Base-by-base conservation (phyloP, 2,888 invertebrate species). In the Spisula solida region DNA sequence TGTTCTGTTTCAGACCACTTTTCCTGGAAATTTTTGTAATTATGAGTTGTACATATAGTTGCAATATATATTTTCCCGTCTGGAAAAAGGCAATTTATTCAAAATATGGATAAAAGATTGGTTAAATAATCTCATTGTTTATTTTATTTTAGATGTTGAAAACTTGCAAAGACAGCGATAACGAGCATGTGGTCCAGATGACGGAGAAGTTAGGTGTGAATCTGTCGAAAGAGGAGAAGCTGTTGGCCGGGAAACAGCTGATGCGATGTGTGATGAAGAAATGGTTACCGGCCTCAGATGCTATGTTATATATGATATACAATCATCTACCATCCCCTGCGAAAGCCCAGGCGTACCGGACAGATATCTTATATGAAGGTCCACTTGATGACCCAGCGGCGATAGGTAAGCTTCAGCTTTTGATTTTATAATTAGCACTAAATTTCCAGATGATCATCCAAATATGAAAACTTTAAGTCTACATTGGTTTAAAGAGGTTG, bases 281-380 rank as follows among this genome's bases (percentile, higher is more conserved):
- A 92, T 99, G 99, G 99, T 97, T 99, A 97, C 99, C 99, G 84
- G 99, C 99, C 96, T 99, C 99, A 94, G 99, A 99, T 97, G 99
- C 99, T 96, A 97, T 99, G 96, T 98, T 99, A 97, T 99, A 99
- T 97, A 99, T 99, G 99, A 99, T 99, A 97, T 98, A 99, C 97
- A 99, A 99, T 97, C 99, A 99, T 97, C 97, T 99, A 97, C 99
- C 99, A 90, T 99, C 99, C 55, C 99, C 99, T 0, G 99, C 99
- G 82, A 98, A 98, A 87, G 99, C 99, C 81, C 99, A 99, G 97
- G 98, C 98, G 97, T 99, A 99, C 97, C 98, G 99, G 97, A 99
- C 99, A 81, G 99, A 99, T 97, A 98, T 99, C 98, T 97, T 99
- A 97, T 99, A 99, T 97, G 99, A 99, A 97, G 99, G 99, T 95